phyloP scores from a whole-genome alignment of 2,113 vertebrate genomes.

The Bufo gargarizans region DNA sequence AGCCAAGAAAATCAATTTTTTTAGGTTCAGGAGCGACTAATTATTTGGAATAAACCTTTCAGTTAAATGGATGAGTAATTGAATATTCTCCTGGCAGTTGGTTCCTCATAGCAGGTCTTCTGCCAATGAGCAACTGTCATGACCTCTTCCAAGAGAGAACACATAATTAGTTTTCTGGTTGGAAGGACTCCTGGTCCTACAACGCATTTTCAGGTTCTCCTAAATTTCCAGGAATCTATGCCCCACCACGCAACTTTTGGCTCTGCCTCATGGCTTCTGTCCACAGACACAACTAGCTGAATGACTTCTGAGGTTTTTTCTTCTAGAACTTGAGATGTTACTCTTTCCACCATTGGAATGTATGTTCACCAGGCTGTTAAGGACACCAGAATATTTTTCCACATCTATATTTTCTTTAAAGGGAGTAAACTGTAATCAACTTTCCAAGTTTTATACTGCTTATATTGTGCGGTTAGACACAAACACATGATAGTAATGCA shows the following conservation, averaged over 20 bases:
- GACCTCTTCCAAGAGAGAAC: neutral
- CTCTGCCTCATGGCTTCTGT: neutral
- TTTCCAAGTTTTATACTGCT: too few species aligned
- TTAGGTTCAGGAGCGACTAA: neutral
- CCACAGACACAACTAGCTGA: conserved; percentile 16
- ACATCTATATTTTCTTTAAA: too few species aligned
- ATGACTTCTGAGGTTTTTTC: neutral
- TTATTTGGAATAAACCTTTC: neutral
- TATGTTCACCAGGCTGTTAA: neutral
- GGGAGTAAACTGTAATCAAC: too few species aligned
- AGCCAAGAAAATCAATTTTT: neutral
- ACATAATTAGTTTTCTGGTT: neutral
- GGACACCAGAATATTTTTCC: neutral
- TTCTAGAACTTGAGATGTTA: neutral
- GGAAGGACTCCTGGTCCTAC: conserved; percentile 35
- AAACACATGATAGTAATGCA: too few species aligned
- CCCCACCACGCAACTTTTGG: neutral
- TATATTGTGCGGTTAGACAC: too few species aligned
- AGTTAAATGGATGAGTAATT: neutral
- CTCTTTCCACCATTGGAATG: neutral
- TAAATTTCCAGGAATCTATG: conserved; percentile 26
- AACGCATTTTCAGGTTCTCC: neutral
- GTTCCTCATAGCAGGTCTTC: neutral
- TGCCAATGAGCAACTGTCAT: neutral
- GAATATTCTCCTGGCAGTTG: conserved; percentile 9